Evolutionary conservation across 2,888 invertebrate genomes (phyloP), one percentile per base, ranked within the genome.

Genomic region (Rhorus exstirpatorius): DNA sequence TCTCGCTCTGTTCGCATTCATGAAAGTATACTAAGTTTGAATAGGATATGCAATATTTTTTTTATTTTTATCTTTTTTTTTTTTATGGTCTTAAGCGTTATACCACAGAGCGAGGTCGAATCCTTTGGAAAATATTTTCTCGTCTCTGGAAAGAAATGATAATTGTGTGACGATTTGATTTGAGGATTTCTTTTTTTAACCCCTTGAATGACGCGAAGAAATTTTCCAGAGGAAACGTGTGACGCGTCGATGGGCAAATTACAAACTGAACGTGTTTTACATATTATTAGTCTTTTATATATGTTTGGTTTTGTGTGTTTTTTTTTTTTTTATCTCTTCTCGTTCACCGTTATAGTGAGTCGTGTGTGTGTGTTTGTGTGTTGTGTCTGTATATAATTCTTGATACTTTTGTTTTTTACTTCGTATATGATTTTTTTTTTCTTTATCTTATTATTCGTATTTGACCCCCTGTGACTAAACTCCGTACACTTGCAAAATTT

Each of bases 191-290:
- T 3, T 31, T 6, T 31, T 31, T 2, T 2, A 31, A 31, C 2
- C 21, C 8, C 14, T 19, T 35, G 24, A 17, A 7, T 21, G 24
- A 68, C 21, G 14, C 35, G 38, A 10, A 19, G 7, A 71, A 70
- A 38, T 58, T 81, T 75, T 81, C 79, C 84, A 81, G 84, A 84
- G 74, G 63, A 81, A 51, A 81, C 81, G 55, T 67, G 78, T n/a
- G n/a, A 79, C 79, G 85, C 84, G 55, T 78, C 81, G 83, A 86
- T 83, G 86, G 87, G 85, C 87, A 67, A 84, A 86, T 89, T 86
- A 88, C 88, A 87, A 90, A 89, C 87, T 85, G 86, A 89, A 87
- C 84, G 83, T 85, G 84, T 88, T 79, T 89, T 87, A 88, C 83
- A 85, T 63, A 67, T 75, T 75, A 84, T 84, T 89, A 88, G 86